phyloP scores from a whole-genome alignment of 2,113 vertebrate species.

The Accipiter cooperii region DNA sequence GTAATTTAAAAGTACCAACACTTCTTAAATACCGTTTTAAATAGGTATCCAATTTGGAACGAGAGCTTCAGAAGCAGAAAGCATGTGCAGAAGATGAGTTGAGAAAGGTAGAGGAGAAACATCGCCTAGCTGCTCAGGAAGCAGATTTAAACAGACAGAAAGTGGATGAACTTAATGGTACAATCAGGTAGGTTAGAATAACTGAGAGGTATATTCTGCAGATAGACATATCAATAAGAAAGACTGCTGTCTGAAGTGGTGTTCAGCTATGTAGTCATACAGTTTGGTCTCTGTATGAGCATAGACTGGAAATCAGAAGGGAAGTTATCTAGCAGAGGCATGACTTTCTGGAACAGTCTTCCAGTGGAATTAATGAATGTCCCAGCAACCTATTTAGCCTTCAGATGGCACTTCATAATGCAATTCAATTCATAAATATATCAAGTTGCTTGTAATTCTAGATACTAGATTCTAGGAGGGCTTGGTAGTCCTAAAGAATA shows the following conservation, averaged over 20 bases:
- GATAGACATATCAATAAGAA: background rate
- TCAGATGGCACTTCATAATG: background rate
- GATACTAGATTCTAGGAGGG: background rate
- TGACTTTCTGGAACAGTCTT: background rate
- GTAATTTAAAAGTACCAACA: background rate
- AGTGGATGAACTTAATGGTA: conserved; percentile 71
- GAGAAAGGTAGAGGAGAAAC: conserved; percentile 72
- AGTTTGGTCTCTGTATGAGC: background rate
- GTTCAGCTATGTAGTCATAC: background rate
- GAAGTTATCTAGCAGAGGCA: background rate
- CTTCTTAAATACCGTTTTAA: background rate
- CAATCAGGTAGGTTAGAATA: conserved; percentile 71
- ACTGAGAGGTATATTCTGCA: background rate
- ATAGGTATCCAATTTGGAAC: conserved; percentile 85
- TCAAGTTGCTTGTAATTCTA: background rate
- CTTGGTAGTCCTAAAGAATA: background rate
- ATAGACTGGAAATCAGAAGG: background rate
- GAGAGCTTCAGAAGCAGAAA: conserved; percentile 82
- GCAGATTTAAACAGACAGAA: conserved; percentile 71
- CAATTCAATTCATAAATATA: background rate
- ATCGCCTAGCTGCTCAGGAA: conserved; percentile 61
- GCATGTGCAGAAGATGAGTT: conserved; percentile 71
- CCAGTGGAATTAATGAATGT: background rate
- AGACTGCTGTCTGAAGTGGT: background rate
- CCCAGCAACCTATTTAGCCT: background rate